phyloP scores from a whole-genome alignment of 2,113 vertebrate species.

The Syngnathus scovelli region DNA sequence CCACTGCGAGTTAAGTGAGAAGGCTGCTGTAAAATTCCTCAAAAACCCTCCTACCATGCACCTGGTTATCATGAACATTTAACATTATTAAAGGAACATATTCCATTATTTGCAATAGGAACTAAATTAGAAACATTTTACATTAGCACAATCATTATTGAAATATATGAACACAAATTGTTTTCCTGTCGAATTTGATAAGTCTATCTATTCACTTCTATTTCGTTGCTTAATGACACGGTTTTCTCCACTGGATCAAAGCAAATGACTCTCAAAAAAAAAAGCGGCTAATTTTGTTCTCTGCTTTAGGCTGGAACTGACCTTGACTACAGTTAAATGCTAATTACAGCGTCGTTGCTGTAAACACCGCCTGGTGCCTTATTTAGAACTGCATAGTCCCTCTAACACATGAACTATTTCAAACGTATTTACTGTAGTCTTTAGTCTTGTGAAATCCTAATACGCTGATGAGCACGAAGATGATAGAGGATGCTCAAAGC shows the following conservation, averaged over 20 bases:
- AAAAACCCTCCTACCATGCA: no score
- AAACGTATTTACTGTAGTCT: slow-evolving; percentile 35
- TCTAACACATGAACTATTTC: slow-evolving; percentile 34
- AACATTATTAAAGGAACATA: no score
- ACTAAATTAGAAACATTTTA: neutral
- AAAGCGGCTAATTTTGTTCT: neutral
- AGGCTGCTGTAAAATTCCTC: no score
- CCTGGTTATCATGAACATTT: no score
- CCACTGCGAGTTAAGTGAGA: no score
- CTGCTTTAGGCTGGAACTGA: slow-evolving; percentile 17
- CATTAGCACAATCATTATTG: neutral
- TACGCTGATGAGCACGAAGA: slow-evolving; percentile 29
- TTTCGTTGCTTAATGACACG: neutral
- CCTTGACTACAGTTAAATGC: slow-evolving; percentile 23
- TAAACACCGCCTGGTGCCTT: slow-evolving; percentile 22
- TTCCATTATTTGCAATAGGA: no score
- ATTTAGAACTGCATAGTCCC: slow-evolving; percentile 38
- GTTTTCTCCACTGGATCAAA: slow-evolving; percentile 16
- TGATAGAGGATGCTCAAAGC: slow-evolving; percentile 40
- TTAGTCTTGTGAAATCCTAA: slow-evolving; percentile 16
- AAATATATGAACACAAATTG: neutral
- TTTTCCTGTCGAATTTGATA: neutral
- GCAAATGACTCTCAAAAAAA: slow-evolving; percentile 5
- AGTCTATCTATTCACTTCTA: no score
- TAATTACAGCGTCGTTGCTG: slow-evolving; percentile 21